phyloP scores from a whole-genome alignment of 1,140 invertebrate species.

The Aradophagus sp. region DNA sequence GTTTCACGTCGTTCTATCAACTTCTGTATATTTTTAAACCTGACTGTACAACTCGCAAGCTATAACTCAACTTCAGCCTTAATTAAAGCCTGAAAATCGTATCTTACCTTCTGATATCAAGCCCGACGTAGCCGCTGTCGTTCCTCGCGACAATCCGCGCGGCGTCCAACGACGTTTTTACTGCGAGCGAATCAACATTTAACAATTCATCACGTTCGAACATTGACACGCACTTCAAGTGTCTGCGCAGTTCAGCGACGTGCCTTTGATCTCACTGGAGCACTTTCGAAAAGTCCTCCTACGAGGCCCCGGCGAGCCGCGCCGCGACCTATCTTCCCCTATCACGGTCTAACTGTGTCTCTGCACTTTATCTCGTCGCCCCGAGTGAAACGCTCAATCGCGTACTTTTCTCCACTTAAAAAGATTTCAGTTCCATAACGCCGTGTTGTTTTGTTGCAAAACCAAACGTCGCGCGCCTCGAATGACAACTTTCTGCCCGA shows the following conservation, averaged over 20 bases:
- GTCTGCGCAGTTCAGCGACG: slow-evolving; percentile 23
- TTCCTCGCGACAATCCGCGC: neutral
- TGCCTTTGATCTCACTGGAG: slow-evolving; percentile 39
- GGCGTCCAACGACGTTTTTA: slow-evolving; percentile 8
- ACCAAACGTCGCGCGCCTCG: too few relatives aligned
- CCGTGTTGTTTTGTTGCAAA: slow-evolving; percentile 14
- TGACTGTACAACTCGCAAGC: too few relatives aligned
- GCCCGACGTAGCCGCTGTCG: neutral
- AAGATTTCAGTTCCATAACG: slow-evolving; percentile 38
- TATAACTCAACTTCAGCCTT: too few relatives aligned
- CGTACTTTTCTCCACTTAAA: slow-evolving; percentile 45
- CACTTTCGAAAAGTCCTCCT: slow-evolving; percentile 45
- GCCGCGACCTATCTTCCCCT: slow-evolving; percentile 47
- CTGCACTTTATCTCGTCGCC: slow-evolving; percentile 54
- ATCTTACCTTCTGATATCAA: slow-evolving; percentile 45
- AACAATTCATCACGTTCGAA: slow-evolving; percentile 33
- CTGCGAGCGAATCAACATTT: slow-evolving; percentile 9
- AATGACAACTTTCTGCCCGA: too few relatives aligned
- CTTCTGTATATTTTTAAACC: too few relatives aligned
- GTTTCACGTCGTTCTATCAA: too few relatives aligned
- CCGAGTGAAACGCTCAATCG: slow-evolving; percentile 39
- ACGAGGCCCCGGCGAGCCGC: slow-evolving; percentile 25
- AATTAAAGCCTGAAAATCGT: too few relatives aligned
- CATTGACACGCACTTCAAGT: slow-evolving; percentile 48
- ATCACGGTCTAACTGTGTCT: slow-evolving; percentile 49